Conservation (phyloP, 2,797 vertebrate genomes). For the Aselliscus stoliczkanus region DNA sequence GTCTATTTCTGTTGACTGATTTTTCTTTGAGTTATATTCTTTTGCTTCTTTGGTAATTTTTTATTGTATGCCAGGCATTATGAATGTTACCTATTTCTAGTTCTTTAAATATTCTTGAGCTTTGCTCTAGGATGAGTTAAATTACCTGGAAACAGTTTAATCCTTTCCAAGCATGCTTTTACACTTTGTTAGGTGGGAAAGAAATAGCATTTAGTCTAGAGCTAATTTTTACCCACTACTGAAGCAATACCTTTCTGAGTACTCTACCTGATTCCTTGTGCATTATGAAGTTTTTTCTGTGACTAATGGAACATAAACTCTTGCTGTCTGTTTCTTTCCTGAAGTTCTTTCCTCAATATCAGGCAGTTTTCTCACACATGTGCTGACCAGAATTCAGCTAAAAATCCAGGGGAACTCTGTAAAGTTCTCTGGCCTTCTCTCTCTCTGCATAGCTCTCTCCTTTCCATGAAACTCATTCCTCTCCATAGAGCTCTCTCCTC, state of each 20-base stretch:
- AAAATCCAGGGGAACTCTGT: background rate
- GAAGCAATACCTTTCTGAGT: background rate
- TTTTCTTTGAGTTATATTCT: background rate
- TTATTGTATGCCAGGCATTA: background rate
- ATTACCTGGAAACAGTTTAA: background rate
- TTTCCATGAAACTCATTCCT: background rate
- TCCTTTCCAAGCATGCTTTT: background rate
- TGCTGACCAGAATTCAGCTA: background rate
- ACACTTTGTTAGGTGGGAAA: background rate
- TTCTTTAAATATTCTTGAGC: background rate
- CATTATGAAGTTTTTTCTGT: background rate
- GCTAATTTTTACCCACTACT: background rate
- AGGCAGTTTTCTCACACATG: background rate
- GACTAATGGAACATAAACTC: background rate
- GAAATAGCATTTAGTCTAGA: background rate
- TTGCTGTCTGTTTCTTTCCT: background rate
- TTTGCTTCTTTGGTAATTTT: conserved; percentile 10
- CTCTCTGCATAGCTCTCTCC: background rate
- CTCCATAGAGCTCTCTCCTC: background rate
- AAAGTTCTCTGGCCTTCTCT: background rate
- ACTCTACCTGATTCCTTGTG: background rate
- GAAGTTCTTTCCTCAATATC: background rate
- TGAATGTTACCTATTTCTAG: background rate
- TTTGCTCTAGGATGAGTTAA: background rate
- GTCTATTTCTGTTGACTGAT: background rate